Conservation (phyloP, 2,113 vertebrate species). For the Grammomys surdaster region DNA sequence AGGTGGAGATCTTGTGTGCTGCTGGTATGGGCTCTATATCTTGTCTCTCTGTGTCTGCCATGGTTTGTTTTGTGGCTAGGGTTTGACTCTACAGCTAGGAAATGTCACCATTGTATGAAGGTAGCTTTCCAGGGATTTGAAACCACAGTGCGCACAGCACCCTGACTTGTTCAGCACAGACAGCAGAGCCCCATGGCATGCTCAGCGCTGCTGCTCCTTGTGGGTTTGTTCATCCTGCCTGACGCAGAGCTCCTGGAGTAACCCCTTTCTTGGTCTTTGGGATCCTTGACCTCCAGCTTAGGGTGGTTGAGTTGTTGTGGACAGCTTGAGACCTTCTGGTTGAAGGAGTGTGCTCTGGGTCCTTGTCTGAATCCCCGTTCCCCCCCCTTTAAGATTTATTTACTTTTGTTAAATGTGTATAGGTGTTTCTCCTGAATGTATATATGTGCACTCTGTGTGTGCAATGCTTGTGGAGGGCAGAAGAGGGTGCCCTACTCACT, state of each 20-base stretch:
- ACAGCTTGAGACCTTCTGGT: neutral
- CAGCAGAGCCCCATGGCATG: neutral
- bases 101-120: constrained; percentile 1
- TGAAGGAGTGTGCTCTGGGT: neutral
- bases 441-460: neutral
- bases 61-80: neutral
- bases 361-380: neutral
- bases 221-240: no score
- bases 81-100: neutral
- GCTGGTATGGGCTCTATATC: neutral
- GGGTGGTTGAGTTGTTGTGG: neutral
- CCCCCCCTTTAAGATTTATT: neutral
- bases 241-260: neutral
- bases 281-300: no score
- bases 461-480: neutral
- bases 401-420: neutral
- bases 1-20: neutral
- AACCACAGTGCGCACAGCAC: neutral
- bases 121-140: neutral
- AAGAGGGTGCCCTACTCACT: neutral
- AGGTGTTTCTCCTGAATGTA: neutral
- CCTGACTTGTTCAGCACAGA: neutral
- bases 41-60: neutral
- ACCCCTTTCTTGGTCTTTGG: neutral
- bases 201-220: neutral